These are phyloP conservation scores for Bombylius major DNA, from an alignment of 2,888 invertebrate genomes.

Conservation along the genomic window DNA sequence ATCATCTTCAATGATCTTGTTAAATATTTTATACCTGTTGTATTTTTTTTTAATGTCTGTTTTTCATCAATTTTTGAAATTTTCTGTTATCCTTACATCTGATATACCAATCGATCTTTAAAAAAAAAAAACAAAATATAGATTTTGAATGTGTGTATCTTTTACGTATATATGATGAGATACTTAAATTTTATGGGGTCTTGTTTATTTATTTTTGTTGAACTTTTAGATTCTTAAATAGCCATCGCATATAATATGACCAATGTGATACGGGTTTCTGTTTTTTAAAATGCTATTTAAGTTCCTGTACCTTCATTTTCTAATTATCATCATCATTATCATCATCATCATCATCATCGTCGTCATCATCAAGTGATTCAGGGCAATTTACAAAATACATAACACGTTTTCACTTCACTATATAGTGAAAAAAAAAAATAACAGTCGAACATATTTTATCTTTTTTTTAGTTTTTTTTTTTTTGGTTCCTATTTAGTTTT, in stretches of 20 bases:
- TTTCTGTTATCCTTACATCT: too few relatives aligned
- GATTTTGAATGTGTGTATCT: too few relatives aligned
- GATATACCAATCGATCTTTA: too few relatives aligned
- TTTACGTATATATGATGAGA: too few relatives aligned
- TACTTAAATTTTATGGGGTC: too few relatives aligned
- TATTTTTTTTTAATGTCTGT: neutral
- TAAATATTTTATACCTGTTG: neutral
- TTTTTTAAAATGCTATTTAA: neutral
- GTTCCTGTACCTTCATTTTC: neutral
- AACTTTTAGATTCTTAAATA: too few relatives aligned
- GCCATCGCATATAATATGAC: too few relatives aligned
- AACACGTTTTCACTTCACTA: constrained; percentile 10
- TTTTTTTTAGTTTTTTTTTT: neutral
- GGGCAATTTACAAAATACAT: constrained; percentile 14
- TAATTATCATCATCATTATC: neutral
- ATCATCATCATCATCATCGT: too few relatives aligned
- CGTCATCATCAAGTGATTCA: neutral
- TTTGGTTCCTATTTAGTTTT: neutral
- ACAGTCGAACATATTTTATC: neutral
- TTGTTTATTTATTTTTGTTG: too few relatives aligned
- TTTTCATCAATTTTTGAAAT: too few relatives aligned
- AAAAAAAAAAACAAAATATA: too few relatives aligned
- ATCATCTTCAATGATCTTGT: neutral
- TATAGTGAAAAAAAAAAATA: neutral
- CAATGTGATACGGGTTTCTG: neutral